Percentiles rank a stretch among this genome's conserved stretches.
Conservation (phyloP, 53 echinoderm and acorn worm genomes). For the Holothuria leucospilota region DNA sequence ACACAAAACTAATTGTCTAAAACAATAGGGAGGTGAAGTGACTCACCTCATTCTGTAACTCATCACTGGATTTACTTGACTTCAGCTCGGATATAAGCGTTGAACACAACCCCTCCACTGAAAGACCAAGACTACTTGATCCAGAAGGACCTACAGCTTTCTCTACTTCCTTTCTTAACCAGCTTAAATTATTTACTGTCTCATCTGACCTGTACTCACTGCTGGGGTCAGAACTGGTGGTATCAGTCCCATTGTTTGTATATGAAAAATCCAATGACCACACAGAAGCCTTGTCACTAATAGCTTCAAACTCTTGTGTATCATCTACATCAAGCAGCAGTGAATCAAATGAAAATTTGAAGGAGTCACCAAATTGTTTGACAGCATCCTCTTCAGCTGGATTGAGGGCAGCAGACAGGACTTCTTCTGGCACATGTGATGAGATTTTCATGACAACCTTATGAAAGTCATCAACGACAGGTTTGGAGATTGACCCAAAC, state of each 20-base stretch:
- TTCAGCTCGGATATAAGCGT: slow-evolving; percentile 82
- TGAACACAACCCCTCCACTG: slow-evolving; percentile 76
- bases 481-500: slow-evolving; percentile 27
- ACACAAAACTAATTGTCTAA: no score
- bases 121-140: slow-evolving; percentile 71
- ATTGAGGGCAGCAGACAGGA: slow-evolving; percentile 2
- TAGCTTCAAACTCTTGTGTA: slow-evolving; percentile 28
- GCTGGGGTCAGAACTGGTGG: slow-evolving; percentile 7
- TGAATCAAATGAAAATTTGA: slow-evolving; percentile 12
- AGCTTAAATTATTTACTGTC: slow-evolving; percentile 45
- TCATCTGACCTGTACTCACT: slow-evolving; percentile 21
- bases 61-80: slow-evolving; percentile 83
- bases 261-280: slow-evolving; percentile 49
- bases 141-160: slow-evolving; percentile 61
- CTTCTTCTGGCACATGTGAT: slow-evolving; percentile 8
- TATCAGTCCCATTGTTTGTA: neutral
- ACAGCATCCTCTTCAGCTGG: neutral
- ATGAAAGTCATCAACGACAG: slow-evolving; percentile 21
- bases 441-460: neutral
- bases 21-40: no score
- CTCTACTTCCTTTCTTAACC: slow-evolving; percentile 78
- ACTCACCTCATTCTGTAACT: slow-evolving; percentile 91
- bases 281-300: neutral
- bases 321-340: neutral
- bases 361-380: neutral